A percentile compares a stretch with the other conserved stretches of the same genome.
These are phyloP conservation scores for Amphipoea lucens DNA, from an alignment of 2,888 invertebrate genomes.

Conservation along the genomic window DNA sequence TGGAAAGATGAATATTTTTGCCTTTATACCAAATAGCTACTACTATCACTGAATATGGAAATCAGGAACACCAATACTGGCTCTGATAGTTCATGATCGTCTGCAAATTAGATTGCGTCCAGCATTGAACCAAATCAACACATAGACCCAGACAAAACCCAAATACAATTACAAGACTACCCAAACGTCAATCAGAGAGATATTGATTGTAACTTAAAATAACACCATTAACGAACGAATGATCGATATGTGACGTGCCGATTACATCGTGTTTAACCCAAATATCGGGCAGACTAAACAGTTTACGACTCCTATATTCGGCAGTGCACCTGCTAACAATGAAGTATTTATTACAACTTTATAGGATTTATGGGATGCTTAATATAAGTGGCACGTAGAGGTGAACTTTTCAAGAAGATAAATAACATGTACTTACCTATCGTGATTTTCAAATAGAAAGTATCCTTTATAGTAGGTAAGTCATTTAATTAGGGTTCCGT, in stretches of 20 bases:
- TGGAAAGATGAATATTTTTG: no score
- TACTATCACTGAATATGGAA: not conserved
- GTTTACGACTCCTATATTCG: constrained; percentile 54
- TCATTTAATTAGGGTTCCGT: no score
- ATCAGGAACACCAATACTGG: not conserved
- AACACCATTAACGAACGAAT: constrained; percentile 34
- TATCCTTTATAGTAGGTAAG: not conserved
- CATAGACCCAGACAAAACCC: constrained; percentile 13
- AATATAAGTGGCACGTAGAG: constrained; percentile 13
- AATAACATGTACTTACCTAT: not conserved
- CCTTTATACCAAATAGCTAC: no score
- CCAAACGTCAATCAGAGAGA: constrained; percentile 25
- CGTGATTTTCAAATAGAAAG: not conserved
- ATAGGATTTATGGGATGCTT: constrained; percentile 12
- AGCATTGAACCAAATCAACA: not conserved
- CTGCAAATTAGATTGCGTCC: not conserved
- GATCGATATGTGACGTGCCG: constrained; percentile 58
- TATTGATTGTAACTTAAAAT: constrained; percentile 28
- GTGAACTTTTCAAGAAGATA: not conserved
- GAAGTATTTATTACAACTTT: constrained; percentile 42
- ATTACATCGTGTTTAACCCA: constrained; percentile 63
- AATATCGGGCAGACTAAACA: constrained; percentile 78
- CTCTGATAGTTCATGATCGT: not conserved
- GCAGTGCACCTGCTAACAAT: constrained; percentile 62
- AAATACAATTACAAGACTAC: constrained; percentile 30